Base-by-base conservation (phyloP, 2,113 vertebrate genomes). In the Atractosteus spatula region DNA sequence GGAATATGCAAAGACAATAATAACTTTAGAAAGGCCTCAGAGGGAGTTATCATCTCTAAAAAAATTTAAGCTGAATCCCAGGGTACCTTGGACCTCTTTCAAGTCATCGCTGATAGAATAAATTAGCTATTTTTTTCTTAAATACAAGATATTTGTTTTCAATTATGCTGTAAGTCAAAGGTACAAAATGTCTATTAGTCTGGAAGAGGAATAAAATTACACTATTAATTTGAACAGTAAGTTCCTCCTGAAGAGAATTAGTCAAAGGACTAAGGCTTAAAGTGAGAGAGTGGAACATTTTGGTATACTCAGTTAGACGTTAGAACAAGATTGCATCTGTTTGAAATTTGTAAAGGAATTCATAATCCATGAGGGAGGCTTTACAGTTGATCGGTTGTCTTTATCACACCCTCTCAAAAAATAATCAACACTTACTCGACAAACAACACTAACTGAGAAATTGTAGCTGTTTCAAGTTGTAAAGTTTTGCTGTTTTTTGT, bases 1-100 rank as follows among this genome's bases (percentile, higher is more conserved):
- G 59, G 68, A 43, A 77, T 76, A 51, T 7, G 47, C 47, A 51
- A 51, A 51, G 47, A 10, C 47, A 51, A 51, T 7, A 51, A 51
- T 0, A 51, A 51, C 10, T 10, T 51, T 7, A 51, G 47, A 5
- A 51, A 51, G 41, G 68, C 67, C 44, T 55, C 14, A 69, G 55
- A 10, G 47, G 47, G 5, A 51, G 1, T 7, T 51, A 51, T 51
- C 47, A 7, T 51, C 47, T 7, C 47, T 51, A 10, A 51, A 51
- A 10, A 7, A 51, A 51, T 51, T 51, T 1, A 51, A 51, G 5
- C 47, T 7, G 47, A 51, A 51, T 51, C 47, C 47, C 47, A 51
- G 47, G 5, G 47, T 10, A 51, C 5, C 47, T 10, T 51, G 47
- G 47, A 51, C 10, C 47, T 5, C 10, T 51, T 51, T 51, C 47